Evolutionary conservation across 2,113 vertebrate genomes (phyloP), one percentile per base, ranked within the genome.

Genomic region (Tachycineta bicolor): DNA sequence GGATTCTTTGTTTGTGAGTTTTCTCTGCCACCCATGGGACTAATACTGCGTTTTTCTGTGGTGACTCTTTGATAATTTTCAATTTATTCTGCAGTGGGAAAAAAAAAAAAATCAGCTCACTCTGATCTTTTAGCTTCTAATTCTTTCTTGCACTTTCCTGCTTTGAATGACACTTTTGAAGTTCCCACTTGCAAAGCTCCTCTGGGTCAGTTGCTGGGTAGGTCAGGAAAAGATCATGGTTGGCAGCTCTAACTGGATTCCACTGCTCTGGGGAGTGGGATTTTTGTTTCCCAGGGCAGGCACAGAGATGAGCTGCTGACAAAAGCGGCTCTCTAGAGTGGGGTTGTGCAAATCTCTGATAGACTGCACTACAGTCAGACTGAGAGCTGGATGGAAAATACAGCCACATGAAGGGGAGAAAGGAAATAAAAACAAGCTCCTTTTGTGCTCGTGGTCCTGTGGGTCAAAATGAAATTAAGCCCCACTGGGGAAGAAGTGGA

Each of bases 1-100:
- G 6, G 3, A 14, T 20, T 77, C 56, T 79, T 80, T 65, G 31
- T 62, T 74, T 74, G 26, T 44, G 7, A 5, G 77, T 89, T 65
- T 91, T 90, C 84, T 19, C 69, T 89, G 58, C 65, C 77, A 52
- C 91, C 83, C 68, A 44, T 69, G 92, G 82, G 79, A 81, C 82
- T 88, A 70, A 93, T 25, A 59, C 16, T 14, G 55, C 79, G 83
- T 96, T 97, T 85, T 71, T 94, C 83, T 78, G 74, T 43, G 33
- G 43, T 89, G 92, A 95, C 50, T 92, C 83, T 81, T 28, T n/a
- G 52, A 37, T 52, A 83, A 69, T 59, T 76, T 92, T 63, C 77
- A 74, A 52, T 93, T 88, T 89, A 79, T 74, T 84, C 79, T 56
- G 46, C 85, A 83, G 52, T 33, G 79, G 70, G 78, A 67, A 59